Conservation (phyloP, 2,888 invertebrate species). For the Empis stercorea region DNA sequence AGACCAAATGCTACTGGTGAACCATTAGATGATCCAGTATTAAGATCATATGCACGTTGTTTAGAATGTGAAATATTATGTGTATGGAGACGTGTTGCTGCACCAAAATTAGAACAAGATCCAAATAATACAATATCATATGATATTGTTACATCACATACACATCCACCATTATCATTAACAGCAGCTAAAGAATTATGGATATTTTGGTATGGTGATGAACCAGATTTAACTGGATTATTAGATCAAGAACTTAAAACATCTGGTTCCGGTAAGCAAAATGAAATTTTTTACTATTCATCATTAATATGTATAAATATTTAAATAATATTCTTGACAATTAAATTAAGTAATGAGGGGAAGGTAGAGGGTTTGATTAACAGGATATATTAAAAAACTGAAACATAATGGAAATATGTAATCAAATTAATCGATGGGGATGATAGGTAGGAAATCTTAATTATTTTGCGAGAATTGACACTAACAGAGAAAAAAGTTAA, state of each 20-base stretch:
- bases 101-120: conserved; percentile 41
- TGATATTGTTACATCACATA: conserved; percentile 38
- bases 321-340: too few species aligned
- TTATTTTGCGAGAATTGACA: too few species aligned
- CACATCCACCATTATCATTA: conserved; percentile 65
- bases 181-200: conserved; percentile 92
- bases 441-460: too few species aligned
- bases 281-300: too few species aligned
- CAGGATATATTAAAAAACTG: too few species aligned
- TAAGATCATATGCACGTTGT: conserved; percentile 82
- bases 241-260: conserved; percentile 74
- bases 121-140: conserved; percentile 38
- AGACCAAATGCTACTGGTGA: conserved; percentile 40
- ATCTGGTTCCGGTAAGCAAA: conserved; percentile 56
- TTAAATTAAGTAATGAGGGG: too few species aligned
- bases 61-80: conserved; percentile 90
- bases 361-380: too few species aligned
- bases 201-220: conserved; percentile 99
- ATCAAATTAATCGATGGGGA: too few species aligned
- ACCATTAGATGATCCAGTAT: conserved; percentile 79
- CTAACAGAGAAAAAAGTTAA: too few species aligned
- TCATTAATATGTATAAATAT: too few species aligned
- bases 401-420: too few species aligned
- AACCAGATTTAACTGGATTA: conserved; percentile 75
- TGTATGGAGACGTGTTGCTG: conserved; percentile 88